Conservation (phyloP, 2,797 vertebrate species). For the Tolypeutes matacus region DNA sequence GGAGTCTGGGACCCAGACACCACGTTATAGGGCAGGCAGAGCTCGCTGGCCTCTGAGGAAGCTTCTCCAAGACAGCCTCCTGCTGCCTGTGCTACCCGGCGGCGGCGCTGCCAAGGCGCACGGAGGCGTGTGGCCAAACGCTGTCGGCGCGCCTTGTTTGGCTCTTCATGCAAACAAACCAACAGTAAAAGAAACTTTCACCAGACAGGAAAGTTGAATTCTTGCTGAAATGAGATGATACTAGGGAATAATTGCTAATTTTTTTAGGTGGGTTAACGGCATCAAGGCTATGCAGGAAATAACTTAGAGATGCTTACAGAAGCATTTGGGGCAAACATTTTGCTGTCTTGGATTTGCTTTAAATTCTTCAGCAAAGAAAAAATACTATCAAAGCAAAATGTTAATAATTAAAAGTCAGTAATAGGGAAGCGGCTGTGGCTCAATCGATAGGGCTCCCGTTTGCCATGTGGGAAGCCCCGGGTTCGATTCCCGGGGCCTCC, state of each 20-base stretch:
- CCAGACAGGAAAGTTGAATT: neutral
- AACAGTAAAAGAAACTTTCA: neutral
- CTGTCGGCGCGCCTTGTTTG: neutral
- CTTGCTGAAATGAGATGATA: neutral
- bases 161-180: constrained; percentile 56
- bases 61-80: neutral
- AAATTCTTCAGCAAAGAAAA: constrained; percentile 24
- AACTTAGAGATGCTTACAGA: constrained; percentile 24
- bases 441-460: too few relatives aligned
- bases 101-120: neutral
- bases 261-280: neutral
- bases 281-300: neutral
- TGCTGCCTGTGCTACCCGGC: neutral
- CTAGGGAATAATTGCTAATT: constrained; percentile 26
- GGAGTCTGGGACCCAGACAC: neutral
- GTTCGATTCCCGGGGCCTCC: too few relatives aligned
- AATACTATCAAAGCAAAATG: neutral
- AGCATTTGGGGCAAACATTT: constrained; percentile 33
- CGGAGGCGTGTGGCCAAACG: neutral
- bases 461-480: too few relatives aligned
- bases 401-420: constrained; percentile 19
- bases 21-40: neutral
- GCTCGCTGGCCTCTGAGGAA: neutral
- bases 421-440: too few relatives aligned
- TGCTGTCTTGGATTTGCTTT: neutral